A percentile compares a stretch with the other conserved stretches of the same genome.
These are phyloP conservation scores for Apaloderma vittatum DNA, from an alignment of 2,113 vertebrate species.

Conservation along the genomic window DNA sequence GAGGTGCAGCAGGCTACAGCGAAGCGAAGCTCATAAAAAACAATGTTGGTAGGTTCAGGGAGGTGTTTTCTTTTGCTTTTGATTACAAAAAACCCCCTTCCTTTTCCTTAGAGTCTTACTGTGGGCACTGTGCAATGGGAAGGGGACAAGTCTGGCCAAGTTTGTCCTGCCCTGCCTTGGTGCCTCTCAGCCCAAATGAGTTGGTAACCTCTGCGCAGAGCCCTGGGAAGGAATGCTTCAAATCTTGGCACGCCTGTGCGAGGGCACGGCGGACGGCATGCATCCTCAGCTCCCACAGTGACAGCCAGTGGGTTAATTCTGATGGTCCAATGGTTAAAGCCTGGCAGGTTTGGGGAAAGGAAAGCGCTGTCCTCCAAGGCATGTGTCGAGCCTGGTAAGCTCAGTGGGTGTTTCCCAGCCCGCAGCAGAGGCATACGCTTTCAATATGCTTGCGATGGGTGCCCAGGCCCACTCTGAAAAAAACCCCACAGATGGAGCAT, in stretches of 20 bases:
- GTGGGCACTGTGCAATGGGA: background rate
- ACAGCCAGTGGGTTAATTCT: background rate
- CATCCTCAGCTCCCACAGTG: background rate
- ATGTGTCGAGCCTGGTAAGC: background rate
- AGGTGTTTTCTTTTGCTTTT: background rate
- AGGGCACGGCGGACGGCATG: rapidly evolving
- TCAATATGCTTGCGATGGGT: background rate
- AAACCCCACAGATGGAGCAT: background rate
- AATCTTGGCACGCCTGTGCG: background rate
- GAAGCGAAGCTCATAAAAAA: background rate
- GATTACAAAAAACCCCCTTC: background rate
- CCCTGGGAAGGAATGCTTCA: background rate
- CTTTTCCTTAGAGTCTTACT: background rate
- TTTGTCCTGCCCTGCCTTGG: constrained; percentile 22
- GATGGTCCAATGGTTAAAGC: background rate
- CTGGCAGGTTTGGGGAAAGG: background rate
- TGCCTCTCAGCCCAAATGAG: background rate
- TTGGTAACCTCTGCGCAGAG: background rate
- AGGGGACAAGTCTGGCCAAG: constrained; percentile 43
- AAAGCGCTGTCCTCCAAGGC: background rate
- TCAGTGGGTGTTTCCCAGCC: background rate
- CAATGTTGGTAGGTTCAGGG: background rate
- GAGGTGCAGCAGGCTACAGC: background rate
- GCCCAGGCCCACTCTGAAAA: rapidly evolving
- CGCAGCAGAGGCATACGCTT: background rate